These are phyloP conservation scores for Malurus splendens DNA, from an alignment of 2,797 vertebrate species.

Conservation along the genomic window DNA sequence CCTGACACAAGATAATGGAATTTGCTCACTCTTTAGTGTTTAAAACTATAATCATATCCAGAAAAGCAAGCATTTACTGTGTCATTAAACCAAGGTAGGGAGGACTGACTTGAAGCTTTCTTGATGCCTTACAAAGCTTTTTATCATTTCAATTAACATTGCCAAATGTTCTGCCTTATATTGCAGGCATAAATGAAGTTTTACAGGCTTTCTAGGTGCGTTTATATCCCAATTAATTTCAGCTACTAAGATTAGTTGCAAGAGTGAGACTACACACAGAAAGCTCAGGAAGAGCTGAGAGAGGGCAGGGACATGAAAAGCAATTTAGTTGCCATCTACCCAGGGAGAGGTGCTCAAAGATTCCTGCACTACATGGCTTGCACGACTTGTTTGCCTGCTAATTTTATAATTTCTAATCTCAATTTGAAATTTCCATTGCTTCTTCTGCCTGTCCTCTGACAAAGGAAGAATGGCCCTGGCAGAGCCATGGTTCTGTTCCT, in stretches of 20 bases:
- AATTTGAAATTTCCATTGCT: not conserved
- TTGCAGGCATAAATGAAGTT: conserved; percentile 15
- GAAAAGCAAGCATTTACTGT: conserved; percentile 36
- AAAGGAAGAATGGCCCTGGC: not conserved
- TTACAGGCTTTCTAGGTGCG: conserved; percentile 20
- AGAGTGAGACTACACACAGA: not conserved
- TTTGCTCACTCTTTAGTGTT: conserved; percentile 17
- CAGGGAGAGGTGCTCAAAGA: not conserved
- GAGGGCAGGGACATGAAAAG: not conserved
- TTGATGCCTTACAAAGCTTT: not conserved
- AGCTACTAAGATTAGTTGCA: conserved; percentile 1
- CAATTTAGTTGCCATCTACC: not conserved
- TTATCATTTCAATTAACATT: conserved; percentile 40
- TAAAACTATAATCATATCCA: conserved; percentile 24
- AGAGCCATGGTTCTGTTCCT: not conserved
- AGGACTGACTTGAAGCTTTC: not conserved
- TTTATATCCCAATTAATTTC: conserved; percentile 49
- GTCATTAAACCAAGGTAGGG: not conserved
- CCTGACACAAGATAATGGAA: conserved; percentile 23
- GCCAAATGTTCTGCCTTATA: conserved; percentile 20
- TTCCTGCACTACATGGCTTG: not conserved
- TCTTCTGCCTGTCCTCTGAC: not conserved
- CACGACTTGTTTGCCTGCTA: not conserved
- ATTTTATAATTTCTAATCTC: not conserved
- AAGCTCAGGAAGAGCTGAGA: not conserved